Evolutionary conservation across 2,797 vertebrate genomes (phyloP).

Genomic region (Macropodus opercularis): DNA sequence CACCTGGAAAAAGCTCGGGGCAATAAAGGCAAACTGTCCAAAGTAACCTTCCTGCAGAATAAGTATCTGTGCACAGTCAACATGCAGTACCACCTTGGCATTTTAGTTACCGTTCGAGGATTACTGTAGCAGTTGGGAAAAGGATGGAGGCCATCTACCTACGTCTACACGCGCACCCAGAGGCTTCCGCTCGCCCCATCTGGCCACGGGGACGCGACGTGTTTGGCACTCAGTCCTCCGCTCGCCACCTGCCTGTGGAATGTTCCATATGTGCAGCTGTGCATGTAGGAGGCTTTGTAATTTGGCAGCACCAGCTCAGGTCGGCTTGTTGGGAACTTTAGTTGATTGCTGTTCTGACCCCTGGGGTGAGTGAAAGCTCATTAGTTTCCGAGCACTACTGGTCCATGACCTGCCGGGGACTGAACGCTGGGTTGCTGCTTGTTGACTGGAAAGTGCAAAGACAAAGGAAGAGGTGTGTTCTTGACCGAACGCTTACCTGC

Average conservation of each 20-base stretch:
- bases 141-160: constrained; percentile 8
- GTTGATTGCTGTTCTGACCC: constrained; percentile 52
- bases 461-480: too few relatives aligned
- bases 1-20: constrained; percentile 26
- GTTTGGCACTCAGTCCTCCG: constrained; percentile 12
- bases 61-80: too few relatives aligned
- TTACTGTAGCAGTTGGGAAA: too few relatives aligned
- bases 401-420: constrained; percentile 26
- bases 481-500: too few relatives aligned
- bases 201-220: constrained; percentile 22
- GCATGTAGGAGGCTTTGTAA: constrained; percentile 46
- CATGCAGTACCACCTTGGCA: neutral
- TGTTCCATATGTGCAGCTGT: constrained; percentile 66
- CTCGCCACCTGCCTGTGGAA: constrained; percentile 67
- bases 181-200: constrained; percentile 5
- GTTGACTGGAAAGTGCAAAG: too few relatives aligned
- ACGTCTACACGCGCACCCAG: constrained; percentile 9
- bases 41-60: constrained; percentile 36
- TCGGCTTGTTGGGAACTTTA: constrained; percentile 52
- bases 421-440: too few relatives aligned
- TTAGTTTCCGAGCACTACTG: constrained; percentile 43
- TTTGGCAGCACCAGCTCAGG: constrained; percentile 43
- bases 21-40: constrained; percentile 22
- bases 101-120: too few relatives aligned
- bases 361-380: constrained; percentile 48